Evolutionary conservation across 2,888 invertebrate genomes (phyloP).

Genomic region (Sinohyriopsis cumingii): DNA sequence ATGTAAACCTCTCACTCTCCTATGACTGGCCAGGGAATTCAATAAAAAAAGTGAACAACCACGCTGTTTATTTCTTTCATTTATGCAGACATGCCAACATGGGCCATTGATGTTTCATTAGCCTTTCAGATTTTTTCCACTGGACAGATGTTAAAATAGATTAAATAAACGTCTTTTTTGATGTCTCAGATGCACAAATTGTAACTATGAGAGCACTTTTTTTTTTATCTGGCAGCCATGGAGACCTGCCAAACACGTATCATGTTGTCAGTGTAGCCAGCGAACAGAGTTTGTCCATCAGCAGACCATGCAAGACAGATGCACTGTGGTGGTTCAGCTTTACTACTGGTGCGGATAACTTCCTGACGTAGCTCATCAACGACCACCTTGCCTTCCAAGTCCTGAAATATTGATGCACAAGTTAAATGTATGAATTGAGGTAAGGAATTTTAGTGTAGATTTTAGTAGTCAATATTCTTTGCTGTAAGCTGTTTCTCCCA

Average conservation of each 20-base stretch:
- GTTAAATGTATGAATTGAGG: neutral
- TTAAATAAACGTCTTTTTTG: too few relatives aligned
- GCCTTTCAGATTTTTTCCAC: too few relatives aligned
- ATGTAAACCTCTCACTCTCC: too few relatives aligned
- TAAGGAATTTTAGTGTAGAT: neutral
- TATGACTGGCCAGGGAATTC: too few relatives aligned
- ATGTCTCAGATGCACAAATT: too few relatives aligned
- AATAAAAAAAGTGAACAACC: too few relatives aligned
- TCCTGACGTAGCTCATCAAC: slow-evolving; percentile 99
- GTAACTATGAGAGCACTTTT: too few relatives aligned
- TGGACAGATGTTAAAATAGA: too few relatives aligned
- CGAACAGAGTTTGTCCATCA: slow-evolving; percentile 98
- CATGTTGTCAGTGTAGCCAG: slow-evolving; percentile 98
- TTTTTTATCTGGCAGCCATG: slow-evolving; percentile 53
- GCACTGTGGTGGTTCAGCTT: slow-evolving; percentile 95
- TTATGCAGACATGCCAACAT: too few relatives aligned
- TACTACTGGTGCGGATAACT: slow-evolving; percentile 82
- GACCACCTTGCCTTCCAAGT: slow-evolving; percentile 99
- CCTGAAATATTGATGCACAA: slow-evolving; percentile 75
- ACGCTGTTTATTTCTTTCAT: too few relatives aligned
- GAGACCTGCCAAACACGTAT: slow-evolving; percentile 98
- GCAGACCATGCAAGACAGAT: slow-evolving; percentile 98
- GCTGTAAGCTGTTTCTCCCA: neutral
- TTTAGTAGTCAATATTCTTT: neutral
- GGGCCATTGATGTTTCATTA: too few relatives aligned